Conservation (phyloP, 2,888 invertebrate species). For the Exephanes ischioxanthus region DNA sequence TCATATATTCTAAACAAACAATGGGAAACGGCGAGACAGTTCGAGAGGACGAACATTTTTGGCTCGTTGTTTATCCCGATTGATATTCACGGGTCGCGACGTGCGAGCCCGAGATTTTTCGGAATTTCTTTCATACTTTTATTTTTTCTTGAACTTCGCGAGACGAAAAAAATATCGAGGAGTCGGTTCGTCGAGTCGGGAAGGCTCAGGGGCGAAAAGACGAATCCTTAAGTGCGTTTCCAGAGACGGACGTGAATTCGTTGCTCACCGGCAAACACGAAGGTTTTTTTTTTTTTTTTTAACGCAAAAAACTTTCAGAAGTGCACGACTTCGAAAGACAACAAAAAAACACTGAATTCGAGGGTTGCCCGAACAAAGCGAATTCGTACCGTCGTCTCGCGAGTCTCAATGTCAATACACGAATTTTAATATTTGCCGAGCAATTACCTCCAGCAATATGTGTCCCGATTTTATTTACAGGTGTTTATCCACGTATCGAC, state of each 20-base stretch:
- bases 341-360: not conserved
- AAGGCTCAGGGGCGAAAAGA: not conserved
- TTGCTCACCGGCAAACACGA: constrained; percentile 27
- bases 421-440: not conserved
- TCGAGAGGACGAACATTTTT: not conserved
- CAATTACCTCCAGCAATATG: not conserved
- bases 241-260: not conserved
- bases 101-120: not conserved
- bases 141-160: not conserved
- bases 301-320: not conserved
- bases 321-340: not conserved
- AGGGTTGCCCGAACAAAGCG: not conserved
- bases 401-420: not conserved
- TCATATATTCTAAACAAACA: not conserved
- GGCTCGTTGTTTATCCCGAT: not conserved
- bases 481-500: constrained; percentile 84
- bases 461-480: constrained; percentile 72
- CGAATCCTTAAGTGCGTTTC: not conserved
- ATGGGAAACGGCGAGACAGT: not conserved
- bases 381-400: not conserved
- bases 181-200: not conserved
- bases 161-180: not conserved
- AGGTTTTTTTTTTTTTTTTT: not conserved
- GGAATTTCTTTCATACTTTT: not conserved
- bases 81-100: not conserved